Percentiles rank a stretch among this genome's conserved stretches.
These are phyloP conservation scores for Corynorhinus townsendii DNA, from an alignment of 2,113 vertebrate genomes.

Conservation along the genomic window DNA sequence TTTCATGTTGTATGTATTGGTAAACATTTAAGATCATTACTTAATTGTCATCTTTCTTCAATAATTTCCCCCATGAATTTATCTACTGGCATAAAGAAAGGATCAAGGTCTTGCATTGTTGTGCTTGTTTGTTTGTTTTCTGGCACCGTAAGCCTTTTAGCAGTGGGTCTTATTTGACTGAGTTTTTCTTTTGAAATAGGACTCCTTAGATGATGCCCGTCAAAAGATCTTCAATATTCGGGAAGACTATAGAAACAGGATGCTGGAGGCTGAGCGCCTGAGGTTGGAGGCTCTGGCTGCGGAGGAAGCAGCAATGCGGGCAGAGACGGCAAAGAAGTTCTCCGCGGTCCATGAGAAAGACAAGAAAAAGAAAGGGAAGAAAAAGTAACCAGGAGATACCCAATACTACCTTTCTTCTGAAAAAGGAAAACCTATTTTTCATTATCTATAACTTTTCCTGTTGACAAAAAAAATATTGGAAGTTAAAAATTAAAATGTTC, in stretches of 20 bases:
- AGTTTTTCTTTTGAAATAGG: conserved; percentile 72
- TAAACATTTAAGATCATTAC: not conserved
- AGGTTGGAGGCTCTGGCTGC: conserved; percentile 75
- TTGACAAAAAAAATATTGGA: not conserved
- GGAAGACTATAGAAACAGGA: conserved; percentile 78
- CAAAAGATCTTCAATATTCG: conserved; percentile 74
- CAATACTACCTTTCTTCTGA: not conserved
- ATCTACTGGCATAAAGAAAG: not conserved
- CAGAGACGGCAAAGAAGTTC: conserved; percentile 75
- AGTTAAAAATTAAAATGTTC: not conserved
- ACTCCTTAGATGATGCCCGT: conserved; percentile 78
- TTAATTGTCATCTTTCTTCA: not conserved
- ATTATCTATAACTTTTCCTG: not conserved
- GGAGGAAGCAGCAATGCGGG: conserved; percentile 66
- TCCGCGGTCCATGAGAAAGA: conserved; percentile 5
- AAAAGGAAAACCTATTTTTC: not conserved
- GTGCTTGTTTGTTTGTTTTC: too few relatives aligned
- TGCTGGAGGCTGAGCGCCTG: conserved; percentile 76
- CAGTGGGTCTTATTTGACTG: not conserved
- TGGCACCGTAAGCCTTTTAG: not conserved
- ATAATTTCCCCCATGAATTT: not conserved
- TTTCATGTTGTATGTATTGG: not conserved
- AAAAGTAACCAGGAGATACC: conserved; percentile 75
- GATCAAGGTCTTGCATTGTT: not conserved
- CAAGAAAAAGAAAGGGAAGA: conserved; percentile 80